Percentiles rank a stretch among this genome's conserved stretches.
Evolutionary conservation across 2,113 vertebrate genomes (phyloP).

Genomic region (Eolophus roseicapilla): DNA sequence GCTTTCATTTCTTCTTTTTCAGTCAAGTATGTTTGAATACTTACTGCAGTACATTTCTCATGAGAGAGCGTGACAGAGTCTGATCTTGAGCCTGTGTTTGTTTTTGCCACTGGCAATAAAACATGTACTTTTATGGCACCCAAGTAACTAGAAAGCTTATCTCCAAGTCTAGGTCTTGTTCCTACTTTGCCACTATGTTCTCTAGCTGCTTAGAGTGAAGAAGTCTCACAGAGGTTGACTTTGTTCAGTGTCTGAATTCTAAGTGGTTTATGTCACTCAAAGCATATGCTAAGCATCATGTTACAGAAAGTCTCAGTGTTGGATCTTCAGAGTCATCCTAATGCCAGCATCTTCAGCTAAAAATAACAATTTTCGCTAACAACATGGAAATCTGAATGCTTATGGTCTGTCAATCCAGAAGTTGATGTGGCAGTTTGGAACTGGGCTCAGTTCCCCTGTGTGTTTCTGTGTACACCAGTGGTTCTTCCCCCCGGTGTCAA

Average conservation of each 20-base stretch:
- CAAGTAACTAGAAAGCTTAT: background rate
- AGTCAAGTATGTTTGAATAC: background rate
- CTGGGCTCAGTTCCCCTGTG: background rate
- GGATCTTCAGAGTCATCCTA: background rate
- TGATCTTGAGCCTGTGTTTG: background rate
- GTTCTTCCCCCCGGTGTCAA: background rate
- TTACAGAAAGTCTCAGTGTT: background rate
- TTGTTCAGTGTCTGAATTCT: background rate
- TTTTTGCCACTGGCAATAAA: background rate
- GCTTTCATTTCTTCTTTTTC: background rate
- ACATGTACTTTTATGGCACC: background rate
- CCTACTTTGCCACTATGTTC: background rate
- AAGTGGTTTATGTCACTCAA: background rate
- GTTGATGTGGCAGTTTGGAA: background rate
- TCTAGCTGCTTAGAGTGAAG: background rate
- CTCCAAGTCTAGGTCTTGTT: background rate
- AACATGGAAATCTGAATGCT: background rate
- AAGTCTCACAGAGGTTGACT: background rate
- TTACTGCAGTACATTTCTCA: background rate
- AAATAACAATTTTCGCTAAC: background rate
- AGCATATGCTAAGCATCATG: accelerated
- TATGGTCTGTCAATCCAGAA: accelerated
- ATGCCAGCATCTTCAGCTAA: background rate
- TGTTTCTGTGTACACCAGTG: accelerated
- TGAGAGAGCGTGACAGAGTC: background rate